phyloP scores from a whole-genome alignment of 2,113 vertebrate species.

The Baryphthengus martii region DNA sequence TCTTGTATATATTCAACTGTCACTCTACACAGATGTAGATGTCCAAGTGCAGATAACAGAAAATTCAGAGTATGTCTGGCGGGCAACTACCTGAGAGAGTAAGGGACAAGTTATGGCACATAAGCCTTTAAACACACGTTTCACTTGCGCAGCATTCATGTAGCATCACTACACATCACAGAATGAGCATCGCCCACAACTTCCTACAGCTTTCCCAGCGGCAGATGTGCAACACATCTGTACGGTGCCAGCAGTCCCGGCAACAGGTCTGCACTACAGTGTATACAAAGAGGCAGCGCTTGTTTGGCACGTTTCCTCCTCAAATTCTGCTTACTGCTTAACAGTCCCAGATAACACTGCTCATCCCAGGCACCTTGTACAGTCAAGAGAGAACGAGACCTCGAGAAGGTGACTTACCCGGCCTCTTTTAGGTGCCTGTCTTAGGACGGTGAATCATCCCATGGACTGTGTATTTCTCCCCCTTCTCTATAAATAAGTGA shows the following conservation, averaged over 20 bases:
- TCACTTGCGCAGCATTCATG: background rate
- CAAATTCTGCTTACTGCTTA: background rate
- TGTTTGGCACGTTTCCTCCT: background rate
- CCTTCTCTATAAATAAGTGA: background rate
- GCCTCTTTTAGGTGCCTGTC: background rate
- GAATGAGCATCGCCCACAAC: background rate
- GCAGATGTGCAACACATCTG: background rate
- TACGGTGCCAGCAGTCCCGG: background rate
- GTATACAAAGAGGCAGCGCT: background rate
- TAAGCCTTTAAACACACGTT: background rate
- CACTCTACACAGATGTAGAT: background rate
- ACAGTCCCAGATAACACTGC: background rate
- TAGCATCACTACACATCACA: background rate
- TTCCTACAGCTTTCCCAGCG: background rate
- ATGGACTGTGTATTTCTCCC: background rate
- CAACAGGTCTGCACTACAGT: background rate
- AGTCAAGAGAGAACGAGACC: background rate
- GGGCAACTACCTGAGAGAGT: background rate
- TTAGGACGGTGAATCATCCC: background rate
- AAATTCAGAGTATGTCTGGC: background rate
- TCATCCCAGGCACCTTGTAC: background rate
- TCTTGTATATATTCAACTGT: background rate
- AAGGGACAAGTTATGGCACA: background rate
- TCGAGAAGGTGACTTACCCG: background rate
- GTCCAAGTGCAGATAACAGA: background rate